Evolutionary conservation across 2,113 vertebrate species (phyloP).

Genomic region (Neoarius graeffei): DNA sequence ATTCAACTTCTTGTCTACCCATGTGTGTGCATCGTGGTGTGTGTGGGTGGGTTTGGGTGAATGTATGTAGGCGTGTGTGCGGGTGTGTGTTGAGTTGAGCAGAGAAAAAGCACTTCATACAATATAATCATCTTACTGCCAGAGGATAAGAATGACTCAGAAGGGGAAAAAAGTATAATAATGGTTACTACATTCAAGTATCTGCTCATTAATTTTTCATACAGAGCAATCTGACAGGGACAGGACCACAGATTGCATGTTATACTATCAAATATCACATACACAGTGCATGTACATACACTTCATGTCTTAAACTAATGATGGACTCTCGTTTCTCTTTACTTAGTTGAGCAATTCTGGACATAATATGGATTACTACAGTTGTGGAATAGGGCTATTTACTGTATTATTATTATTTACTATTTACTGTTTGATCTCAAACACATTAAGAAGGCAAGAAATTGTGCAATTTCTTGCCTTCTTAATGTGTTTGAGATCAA

Average conservation of each 20-base stretch:
- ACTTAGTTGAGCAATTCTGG: too few relatives aligned
- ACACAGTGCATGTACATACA: too few relatives aligned
- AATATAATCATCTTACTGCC: constrained; percentile 40
- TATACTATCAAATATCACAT: constrained; percentile 68
- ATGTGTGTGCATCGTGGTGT: not conserved
- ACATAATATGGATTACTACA: too few relatives aligned
- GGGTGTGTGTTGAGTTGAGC: constrained; percentile 27
- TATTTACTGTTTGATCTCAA: too few relatives aligned
- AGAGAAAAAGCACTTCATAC: constrained; percentile 31
- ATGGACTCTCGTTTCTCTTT: too few relatives aligned
- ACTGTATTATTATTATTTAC: too few relatives aligned
- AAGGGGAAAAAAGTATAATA: constrained; percentile 57
- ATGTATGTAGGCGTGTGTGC: constrained; percentile 7
- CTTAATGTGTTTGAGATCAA: too few relatives aligned
- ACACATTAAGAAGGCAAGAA: too few relatives aligned
- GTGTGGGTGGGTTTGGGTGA: not conserved
- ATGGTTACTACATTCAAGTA: constrained; percentile 71
- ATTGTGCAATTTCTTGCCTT: too few relatives aligned
- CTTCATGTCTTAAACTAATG: too few relatives aligned
- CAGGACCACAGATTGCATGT: constrained; percentile 71
- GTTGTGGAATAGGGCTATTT: too few relatives aligned
- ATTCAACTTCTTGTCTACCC: not conserved
- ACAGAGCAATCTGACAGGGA: constrained; percentile 68
- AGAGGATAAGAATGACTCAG: constrained; percentile 51
- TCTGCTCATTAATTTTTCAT: constrained; percentile 80